phyloP scores from a whole-genome alignment of 2,113 vertebrate species.

The Bothrops jararaca region DNA sequence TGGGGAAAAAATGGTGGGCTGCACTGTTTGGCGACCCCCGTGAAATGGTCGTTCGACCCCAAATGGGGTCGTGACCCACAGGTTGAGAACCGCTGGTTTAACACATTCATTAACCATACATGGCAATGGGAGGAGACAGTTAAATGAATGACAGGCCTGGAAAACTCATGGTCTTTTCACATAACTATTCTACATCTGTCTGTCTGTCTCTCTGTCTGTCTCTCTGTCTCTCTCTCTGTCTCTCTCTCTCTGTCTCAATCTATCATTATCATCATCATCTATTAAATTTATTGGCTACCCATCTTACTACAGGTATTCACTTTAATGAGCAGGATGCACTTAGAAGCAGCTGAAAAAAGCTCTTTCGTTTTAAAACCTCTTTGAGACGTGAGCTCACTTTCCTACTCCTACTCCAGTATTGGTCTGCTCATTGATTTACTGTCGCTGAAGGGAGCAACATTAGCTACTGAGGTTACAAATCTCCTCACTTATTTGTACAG shows the following conservation, averaged over 20 bases:
- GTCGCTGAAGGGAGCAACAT: neutral
- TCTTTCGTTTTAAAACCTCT: neutral
- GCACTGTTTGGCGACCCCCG: too few species aligned
- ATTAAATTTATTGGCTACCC: neutral
- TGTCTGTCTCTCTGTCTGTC: too few species aligned
- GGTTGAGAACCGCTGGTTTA: too few species aligned
- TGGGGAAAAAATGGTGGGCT: too few species aligned
- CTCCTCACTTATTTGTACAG: neutral
- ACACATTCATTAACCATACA: neutral
- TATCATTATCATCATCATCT: neutral
- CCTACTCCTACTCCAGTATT: neutral
- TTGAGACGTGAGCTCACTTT: neutral
- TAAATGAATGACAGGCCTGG: neutral
- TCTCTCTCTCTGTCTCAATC: too few species aligned
- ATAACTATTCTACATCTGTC: neutral
- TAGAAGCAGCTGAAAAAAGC: neutral
- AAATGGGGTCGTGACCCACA: too few species aligned
- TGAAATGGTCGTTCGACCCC: too few species aligned
- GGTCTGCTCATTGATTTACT: neutral
- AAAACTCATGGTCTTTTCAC: neutral
- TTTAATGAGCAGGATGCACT: neutral
- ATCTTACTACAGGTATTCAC: neutral
- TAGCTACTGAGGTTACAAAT: neutral
- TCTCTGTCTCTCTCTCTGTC: accelerated
- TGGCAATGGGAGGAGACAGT: neutral